Evolutionary conservation across 35 echinoderm and acorn worm genomes (phyloP).

Genomic region (Heliocidaris tuberculata): DNA sequence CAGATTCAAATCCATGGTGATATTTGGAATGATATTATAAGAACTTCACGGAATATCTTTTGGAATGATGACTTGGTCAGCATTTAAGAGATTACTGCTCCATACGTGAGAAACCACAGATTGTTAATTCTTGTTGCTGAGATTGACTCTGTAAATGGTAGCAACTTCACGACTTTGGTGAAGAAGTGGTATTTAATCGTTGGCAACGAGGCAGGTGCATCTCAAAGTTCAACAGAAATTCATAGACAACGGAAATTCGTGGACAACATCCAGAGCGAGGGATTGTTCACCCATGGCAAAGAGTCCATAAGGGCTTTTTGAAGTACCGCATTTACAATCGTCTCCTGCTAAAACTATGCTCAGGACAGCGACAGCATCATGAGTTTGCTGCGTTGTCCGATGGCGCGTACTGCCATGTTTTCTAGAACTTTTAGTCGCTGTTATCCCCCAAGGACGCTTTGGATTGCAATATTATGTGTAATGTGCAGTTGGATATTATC

Average conservation of each 20-base stretch:
- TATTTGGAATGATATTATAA: too few relatives aligned
- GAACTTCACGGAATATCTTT: too few relatives aligned
- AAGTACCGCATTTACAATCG: not conserved
- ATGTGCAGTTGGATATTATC: constrained; percentile 6
- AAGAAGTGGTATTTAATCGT: too few relatives aligned
- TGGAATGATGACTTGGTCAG: not conserved
- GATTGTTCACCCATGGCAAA: not conserved
- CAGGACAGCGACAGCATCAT: not conserved
- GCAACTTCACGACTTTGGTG: too few relatives aligned
- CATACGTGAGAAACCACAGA: too few relatives aligned
- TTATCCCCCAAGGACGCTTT: not conserved
- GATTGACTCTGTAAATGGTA: too few relatives aligned
- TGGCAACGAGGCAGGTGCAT: too few relatives aligned
- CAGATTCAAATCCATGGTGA: not conserved
- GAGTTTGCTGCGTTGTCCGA: not conserved
- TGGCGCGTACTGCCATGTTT: not conserved
- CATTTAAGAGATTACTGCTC: not conserved
- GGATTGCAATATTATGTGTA: constrained; percentile 13
- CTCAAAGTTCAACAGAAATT: not conserved
- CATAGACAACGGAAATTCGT: not conserved
- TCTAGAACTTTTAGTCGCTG: not conserved
- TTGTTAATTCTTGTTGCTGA: too few relatives aligned
- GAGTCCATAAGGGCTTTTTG: not conserved
- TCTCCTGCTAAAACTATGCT: not conserved
- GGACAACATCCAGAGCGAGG: not conserved